Evolutionary conservation across 2,888 invertebrate genomes (phyloP), one percentile per base, ranked within the genome.

Genomic region (Biston betularia): DNA sequence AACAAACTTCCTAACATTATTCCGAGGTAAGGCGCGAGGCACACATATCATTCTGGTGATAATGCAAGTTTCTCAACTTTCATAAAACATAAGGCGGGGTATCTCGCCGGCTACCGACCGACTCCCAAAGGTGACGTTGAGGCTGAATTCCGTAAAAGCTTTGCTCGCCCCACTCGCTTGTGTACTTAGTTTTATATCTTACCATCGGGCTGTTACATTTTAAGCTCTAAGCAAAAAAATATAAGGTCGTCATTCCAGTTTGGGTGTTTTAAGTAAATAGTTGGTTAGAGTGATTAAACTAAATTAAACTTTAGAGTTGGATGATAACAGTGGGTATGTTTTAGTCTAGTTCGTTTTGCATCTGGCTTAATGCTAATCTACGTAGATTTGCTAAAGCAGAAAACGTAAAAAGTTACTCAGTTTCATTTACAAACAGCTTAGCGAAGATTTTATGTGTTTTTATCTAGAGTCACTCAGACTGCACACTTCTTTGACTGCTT

Each of bases 111-210:
- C 63, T 48, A 59, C 58, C 49, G 53, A 54, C 62, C 63, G 64
- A 70, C 68, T 82, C 82, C 83, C 84, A 38, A 64, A 77, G 84
- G 82, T 77, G 74, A 72, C 76, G 75, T 83, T 79, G 59, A 66
- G 72, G 71, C 76, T 76, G 80, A 82, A 82, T 82, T 82, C 77
- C 81, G 82, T 81, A 79, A 82, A 80, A 82, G 84, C 83, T 79
- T 77, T 75, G 71, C 74, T 73, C 59, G 63, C 14, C 62, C 50
- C 58, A 33, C 54, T 35, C 45, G n/a, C 49, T 66, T 75, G 74
- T 78, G 35, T 67, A 55, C 63, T 55, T 66, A 64, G 60, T 70
- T 70, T 69, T 71, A 70, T 68, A 72, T 75, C 62, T 65, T 60
- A 55, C 52, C 52, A 42, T 12, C 14, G 46, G 45, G 14, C 46